phyloP scores from a whole-genome alignment of 2,888 invertebrate species.

The Andrena haemorrhoa region DNA sequence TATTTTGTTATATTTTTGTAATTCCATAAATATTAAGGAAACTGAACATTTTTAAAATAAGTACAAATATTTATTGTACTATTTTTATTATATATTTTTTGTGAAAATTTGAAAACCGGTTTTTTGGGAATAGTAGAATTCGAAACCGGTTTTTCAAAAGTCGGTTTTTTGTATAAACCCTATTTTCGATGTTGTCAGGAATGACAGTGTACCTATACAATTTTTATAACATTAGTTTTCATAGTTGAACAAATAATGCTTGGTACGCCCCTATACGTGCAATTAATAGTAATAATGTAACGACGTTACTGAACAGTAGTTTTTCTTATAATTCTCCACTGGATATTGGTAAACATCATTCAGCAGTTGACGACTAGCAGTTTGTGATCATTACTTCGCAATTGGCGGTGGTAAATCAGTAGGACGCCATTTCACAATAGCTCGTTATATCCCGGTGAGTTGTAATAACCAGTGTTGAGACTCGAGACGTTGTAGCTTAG shows the following conservation, averaged over 20 bases:
- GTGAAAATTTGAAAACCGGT: no score
- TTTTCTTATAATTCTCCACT: neutral
- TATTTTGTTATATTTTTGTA: no score
- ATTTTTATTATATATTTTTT: no score
- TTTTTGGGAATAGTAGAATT: no score
- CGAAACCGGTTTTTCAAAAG: no score
- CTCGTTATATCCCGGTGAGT: neutral
- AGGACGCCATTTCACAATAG: neutral
- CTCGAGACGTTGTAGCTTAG: constrained; percentile 4
- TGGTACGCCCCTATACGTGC: neutral
- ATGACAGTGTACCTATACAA: no score
- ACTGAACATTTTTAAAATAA: no score
- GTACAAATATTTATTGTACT: no score
- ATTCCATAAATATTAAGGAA: no score
- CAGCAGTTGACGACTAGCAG: neutral
- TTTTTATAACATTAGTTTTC: no score
- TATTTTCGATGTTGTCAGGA: no score
- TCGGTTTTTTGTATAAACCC: no score
- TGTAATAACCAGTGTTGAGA: constrained; percentile 12
- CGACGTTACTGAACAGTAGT: neutral
- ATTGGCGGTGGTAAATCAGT: neutral
- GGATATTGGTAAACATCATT: neutral
- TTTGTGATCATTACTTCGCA: neutral
- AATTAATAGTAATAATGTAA: neutral
- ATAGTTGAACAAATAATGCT: neutral